phyloP scores from a whole-genome alignment of 1,140 invertebrate genomes.

The Pogonomyrmex californicus region DNA sequence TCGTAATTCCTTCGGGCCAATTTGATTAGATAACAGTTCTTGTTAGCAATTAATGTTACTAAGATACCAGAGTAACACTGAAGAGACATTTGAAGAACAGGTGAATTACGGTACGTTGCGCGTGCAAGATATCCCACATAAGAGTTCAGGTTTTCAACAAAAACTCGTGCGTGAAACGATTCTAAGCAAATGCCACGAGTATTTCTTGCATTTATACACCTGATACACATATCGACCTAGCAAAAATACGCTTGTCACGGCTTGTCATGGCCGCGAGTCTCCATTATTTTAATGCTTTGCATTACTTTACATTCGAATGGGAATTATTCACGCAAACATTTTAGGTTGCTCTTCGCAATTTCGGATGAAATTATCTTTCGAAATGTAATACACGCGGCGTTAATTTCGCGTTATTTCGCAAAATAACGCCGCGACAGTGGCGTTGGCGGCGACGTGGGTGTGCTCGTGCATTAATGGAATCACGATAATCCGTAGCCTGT shows the following conservation, averaged over 20 bases:
- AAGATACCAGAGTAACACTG: background rate
- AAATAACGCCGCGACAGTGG: background rate
- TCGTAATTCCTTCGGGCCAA: background rate
- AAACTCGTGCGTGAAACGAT: background rate
- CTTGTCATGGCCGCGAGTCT: background rate
- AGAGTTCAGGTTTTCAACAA: background rate
- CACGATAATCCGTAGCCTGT: conserved; percentile 17
- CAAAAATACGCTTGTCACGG: background rate
- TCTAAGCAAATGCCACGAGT: background rate
- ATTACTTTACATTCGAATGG: background rate
- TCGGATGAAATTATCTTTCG: background rate
- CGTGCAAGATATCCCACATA: background rate
- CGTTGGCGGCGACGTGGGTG: background rate
- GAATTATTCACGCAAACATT: background rate
- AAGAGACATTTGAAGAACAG: too few species aligned
- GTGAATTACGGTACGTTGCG: background rate
- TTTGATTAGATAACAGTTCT: background rate
- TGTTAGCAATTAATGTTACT: background rate
- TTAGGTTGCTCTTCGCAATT: background rate
- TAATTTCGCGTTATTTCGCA: conserved; percentile 36
- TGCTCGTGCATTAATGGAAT: conserved; percentile 10
- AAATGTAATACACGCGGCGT: background rate
- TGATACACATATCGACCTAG: conserved; percentile 4
- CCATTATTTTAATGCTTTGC: background rate
- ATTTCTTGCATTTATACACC: background rate